Evolutionary conservation across 2,113 vertebrate species (phyloP).

Genomic region (Mesembrinibis cayennensis): DNA sequence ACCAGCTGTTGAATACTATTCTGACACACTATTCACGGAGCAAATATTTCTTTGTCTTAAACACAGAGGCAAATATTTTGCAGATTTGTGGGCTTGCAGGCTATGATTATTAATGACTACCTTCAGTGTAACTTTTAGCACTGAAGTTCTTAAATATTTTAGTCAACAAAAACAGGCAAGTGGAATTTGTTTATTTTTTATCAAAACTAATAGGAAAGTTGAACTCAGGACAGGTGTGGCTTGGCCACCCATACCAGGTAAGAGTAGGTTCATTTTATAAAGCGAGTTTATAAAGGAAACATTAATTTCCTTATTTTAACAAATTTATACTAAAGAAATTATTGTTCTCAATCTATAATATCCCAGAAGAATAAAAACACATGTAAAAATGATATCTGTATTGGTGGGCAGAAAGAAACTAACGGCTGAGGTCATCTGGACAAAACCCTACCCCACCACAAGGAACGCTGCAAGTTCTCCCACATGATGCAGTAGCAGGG

Average conservation of each 20-base stretch:
- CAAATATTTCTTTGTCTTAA: neutral
- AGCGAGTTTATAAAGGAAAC: neutral
- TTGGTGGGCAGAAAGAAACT: neutral
- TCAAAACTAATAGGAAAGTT: neutral
- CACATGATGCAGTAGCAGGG: too few relatives aligned
- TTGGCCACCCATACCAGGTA: neutral
- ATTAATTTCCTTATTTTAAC: neutral
- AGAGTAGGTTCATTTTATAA: neutral
- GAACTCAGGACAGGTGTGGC: neutral
- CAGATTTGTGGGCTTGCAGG: neutral
- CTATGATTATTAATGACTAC: neutral
- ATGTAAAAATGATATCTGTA: neutral
- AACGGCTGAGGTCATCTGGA: neutral
- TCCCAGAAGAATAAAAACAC: neutral
- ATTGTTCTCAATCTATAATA: neutral
- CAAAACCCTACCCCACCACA: neutral
- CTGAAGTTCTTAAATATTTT: neutral
- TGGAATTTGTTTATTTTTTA: neutral
- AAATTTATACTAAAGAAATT: neutral
- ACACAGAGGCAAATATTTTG: neutral
- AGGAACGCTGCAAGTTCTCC: fast-evolving
- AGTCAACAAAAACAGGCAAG: neutral
- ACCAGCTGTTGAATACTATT: neutral
- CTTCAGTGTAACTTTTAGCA: neutral
- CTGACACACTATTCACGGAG: neutral